Evolutionary conservation across 2,888 invertebrate genomes (phyloP), one percentile per base, ranked within the genome.

Genomic region (Caenorhabditis sp.): DNA sequence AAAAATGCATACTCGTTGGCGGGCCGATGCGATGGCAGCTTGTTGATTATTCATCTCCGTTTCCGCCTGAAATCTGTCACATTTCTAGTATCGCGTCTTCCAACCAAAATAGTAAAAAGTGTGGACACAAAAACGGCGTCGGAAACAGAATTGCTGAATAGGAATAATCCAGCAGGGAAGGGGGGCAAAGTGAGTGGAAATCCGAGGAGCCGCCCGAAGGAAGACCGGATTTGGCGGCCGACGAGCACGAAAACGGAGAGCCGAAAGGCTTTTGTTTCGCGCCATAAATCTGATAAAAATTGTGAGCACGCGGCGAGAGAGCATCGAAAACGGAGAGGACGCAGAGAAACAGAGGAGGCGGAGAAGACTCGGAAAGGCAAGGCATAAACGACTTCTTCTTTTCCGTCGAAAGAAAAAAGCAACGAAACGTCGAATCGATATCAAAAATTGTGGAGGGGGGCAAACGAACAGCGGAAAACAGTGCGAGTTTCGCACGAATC

Each of bases 21-120:
- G 55, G 32, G 74, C 63, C 17, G 74, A 74, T 26, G 74, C 74
- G 15, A 74, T 62, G 2, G 74, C 74, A 15, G 74, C 74, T 46
- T 74, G 74, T 50, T 68, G 66, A 68, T 74, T 74, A 62, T 74
- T 74, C 74, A 74, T 74, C 56, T 24, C 53, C 46, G 43, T 55
- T 27, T 56, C 52, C 24, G 13, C 43, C 62, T 53, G 50, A 50
- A 61, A 61, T n/a, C n/a, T n/a, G n/a, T n/a, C n/a, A n/a, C n/a
- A n/a, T n/a, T n/a, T n/a, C n/a, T n/a, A n/a, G 35, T 35, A 2
- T 3, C 35, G 35, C 6, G n/a, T n/a, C n/a, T n/a, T n/a, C n/a
- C n/a, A 22, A 17, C 13, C 26, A 9, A 39, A 48, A 46, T 24
- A 9, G 22, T 3, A 5, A 48, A 13, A 48, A 26, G 22, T 27